Evolutionary conservation across 2,113 vertebrate genomes (phyloP).

Genomic region (Desmodus rotundus): DNA sequence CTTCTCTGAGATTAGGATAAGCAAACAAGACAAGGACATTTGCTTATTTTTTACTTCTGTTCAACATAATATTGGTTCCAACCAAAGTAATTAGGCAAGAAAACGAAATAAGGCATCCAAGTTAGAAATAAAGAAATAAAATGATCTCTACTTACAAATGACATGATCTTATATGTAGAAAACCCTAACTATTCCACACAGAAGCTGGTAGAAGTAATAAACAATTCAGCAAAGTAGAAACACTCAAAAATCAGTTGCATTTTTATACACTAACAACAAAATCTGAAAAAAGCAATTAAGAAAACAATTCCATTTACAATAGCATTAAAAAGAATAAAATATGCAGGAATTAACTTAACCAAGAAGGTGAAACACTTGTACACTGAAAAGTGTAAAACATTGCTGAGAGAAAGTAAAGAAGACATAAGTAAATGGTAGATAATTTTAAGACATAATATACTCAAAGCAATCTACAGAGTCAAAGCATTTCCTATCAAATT

Average conservation of each 20-base stretch:
- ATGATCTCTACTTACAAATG: neutral
- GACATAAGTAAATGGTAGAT: neutral
- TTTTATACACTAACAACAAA: neutral
- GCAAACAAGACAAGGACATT: neutral
- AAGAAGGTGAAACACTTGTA: neutral
- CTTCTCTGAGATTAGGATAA: neutral
- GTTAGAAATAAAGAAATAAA: neutral
- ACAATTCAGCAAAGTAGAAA: neutral
- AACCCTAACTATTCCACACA: neutral
- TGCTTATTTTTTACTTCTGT: neutral
- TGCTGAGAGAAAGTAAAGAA: neutral
- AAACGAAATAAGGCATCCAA: neutral
- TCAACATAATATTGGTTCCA: neutral
- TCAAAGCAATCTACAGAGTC: neutral
- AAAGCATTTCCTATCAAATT: neutral
- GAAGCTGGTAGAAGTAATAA: neutral
- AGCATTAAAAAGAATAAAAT: neutral
- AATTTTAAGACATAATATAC: neutral
- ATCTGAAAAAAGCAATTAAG: neutral
- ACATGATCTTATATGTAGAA: neutral
- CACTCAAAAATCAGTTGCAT: neutral
- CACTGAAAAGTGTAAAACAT: neutral
- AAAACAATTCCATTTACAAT: neutral
- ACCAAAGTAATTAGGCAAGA: neutral
- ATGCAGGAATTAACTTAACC: neutral